phyloP scores from a whole-genome alignment of 2,888 invertebrate species.

The Cheilosia pagana region DNA sequence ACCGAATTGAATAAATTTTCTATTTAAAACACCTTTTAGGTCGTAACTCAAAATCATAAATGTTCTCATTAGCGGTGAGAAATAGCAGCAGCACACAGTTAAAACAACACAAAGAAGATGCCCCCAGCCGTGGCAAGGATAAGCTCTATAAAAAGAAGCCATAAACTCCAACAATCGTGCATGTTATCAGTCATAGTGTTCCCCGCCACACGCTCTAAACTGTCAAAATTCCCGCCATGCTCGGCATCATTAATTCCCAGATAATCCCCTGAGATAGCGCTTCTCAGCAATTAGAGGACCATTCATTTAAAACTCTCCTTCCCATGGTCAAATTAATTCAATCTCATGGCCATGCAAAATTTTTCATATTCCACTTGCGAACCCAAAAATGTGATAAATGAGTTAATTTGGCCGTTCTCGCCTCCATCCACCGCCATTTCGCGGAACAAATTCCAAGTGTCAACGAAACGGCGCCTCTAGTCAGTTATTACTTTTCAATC shows the following conservation, averaged over 20 bases:
- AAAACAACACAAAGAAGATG: neutral
- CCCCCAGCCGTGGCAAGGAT: neutral
- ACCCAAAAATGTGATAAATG: conserved; percentile 56
- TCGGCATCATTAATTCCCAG: conserved; percentile 59
- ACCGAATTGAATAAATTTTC: neutral
- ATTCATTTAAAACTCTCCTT: conserved; percentile 50
- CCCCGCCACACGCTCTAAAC: conserved; percentile 16
- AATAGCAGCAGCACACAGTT: conserved; percentile 1
- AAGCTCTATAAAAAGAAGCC: neutral
- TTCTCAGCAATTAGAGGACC: conserved; percentile 56
- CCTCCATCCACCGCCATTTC: conserved; percentile 16
- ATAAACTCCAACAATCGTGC: conserved; percentile 25
- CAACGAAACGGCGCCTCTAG: conserved; percentile 28
- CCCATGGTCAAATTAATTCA: conserved; percentile 49
- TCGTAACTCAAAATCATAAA: neutral
- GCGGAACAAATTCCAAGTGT: conserved; percentile 18
- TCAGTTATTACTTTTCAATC: conserved; percentile 27
- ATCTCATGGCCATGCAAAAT: conserved; percentile 37
- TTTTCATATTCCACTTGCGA: conserved; percentile 16
- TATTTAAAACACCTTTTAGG: neutral
- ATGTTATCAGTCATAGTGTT: conserved; percentile 40
- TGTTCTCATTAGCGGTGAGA: neutral
- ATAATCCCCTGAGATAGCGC: conserved; percentile 57
- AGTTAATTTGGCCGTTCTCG: conserved; percentile 44
- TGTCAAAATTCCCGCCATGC: conserved; percentile 36